These are phyloP conservation scores for Chrysolina haemoptera DNA, from an alignment of 2,888 invertebrate genomes.

Conservation along the genomic window DNA sequence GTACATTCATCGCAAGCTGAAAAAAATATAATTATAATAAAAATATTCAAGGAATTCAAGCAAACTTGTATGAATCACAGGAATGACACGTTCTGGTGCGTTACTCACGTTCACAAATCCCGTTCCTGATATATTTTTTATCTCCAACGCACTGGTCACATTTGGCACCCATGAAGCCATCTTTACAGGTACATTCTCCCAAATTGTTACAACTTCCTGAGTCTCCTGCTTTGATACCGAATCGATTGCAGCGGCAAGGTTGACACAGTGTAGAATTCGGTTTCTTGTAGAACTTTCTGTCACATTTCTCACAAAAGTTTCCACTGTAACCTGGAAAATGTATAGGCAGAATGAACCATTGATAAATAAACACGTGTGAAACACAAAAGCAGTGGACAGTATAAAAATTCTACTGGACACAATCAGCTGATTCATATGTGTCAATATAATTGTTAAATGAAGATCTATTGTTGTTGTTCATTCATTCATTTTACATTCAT, in stretches of 20 bases:
- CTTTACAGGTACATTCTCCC: constrained; percentile 87
- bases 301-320: constrained; percentile 80
- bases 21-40: constrained; percentile 49
- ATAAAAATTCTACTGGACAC: too few species aligned
- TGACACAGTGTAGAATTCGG: constrained; percentile 71
- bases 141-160: constrained; percentile 85
- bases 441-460: too few species aligned
- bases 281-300: constrained; percentile 79
- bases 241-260: constrained; percentile 84
- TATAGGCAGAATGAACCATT: constrained; percentile 45
- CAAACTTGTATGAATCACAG: background rate
- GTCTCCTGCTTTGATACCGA: constrained; percentile 73
- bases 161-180: constrained; percentile 84
- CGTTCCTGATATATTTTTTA: constrained; percentile 81
- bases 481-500: too few species aligned
- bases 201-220: constrained; percentile 79
- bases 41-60: too few species aligned
- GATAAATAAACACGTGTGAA: background rate
- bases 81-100: background rate
- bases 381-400: too few species aligned
- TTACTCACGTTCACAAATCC: constrained; percentile 78
- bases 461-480: too few species aligned
- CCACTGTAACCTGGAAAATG: constrained; percentile 76
- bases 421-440: too few species aligned
- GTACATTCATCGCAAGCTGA: constrained; percentile 92